phyloP scores from a whole-genome alignment of 1,140 invertebrate species.

The Drosophila teissieri region DNA sequence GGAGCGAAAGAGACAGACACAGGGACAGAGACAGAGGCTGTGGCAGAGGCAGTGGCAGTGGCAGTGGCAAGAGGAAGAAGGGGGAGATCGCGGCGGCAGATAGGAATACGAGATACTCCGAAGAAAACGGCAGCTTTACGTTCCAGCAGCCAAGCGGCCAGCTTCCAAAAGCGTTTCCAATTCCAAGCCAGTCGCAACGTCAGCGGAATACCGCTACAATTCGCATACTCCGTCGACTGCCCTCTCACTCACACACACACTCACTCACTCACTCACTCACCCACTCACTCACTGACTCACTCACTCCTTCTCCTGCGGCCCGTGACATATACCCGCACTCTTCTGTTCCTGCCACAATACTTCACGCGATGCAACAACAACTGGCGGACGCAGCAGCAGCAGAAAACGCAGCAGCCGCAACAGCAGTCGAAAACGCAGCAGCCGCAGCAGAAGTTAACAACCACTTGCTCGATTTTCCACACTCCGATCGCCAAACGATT shows the following conservation, averaged over 20 bases:
- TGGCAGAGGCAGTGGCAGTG: too few species aligned
- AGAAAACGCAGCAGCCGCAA: conserved; percentile 25
- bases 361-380: conserved; percentile 63
- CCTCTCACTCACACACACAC: background rate
- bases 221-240: conserved; percentile 7
- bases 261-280: too few species aligned
- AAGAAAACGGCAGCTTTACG: conserved; percentile 35
- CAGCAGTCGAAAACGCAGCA: conserved; percentile 8
- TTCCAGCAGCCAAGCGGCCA: conserved; percentile 46
- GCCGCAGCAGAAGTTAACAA: conserved; percentile 3
- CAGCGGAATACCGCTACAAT: conserved; percentile 38
- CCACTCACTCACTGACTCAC: background rate
- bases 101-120: conserved; percentile 17
- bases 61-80: too few species aligned
- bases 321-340: conserved; percentile 12
- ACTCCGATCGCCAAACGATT: conserved; percentile 21
- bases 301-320: conserved; percentile 5
- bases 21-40: too few species aligned
- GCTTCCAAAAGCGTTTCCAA: conserved; percentile 73
- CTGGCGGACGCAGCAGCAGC: conserved; percentile 35
- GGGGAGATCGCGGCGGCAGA: conserved; percentile 19
- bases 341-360: conserved; percentile 23
- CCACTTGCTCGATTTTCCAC: conserved; percentile 18
- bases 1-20: conserved; percentile 3
- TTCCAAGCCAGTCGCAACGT: conserved; percentile 75